phyloP scores from a whole-genome alignment of 2,113 vertebrate genomes.

The Chionis minor region DNA sequence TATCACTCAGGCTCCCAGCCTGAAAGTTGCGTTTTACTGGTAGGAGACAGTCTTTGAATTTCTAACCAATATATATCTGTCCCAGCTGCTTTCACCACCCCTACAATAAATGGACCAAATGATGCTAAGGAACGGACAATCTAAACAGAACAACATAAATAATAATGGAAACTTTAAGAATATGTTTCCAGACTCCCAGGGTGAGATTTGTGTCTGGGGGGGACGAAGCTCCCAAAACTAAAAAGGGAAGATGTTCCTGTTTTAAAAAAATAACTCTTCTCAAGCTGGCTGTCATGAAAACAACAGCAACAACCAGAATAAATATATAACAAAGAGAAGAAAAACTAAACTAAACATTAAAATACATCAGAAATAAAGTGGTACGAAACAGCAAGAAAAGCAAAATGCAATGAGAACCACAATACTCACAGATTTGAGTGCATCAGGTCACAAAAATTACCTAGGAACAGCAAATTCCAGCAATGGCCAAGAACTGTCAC shows the following conservation, averaged over 20 bases:
- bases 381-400: neutral
- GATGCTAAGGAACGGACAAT: neutral
- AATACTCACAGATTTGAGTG: neutral
- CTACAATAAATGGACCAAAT: neutral
- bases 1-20: neutral
- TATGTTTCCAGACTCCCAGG: neutral
- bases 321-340: neutral
- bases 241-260: neutral
- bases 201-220: neutral
- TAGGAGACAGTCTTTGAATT: neutral
- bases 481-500: rapidly evolving
- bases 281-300: neutral
- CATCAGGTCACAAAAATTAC: neutral
- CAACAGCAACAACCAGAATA: neutral
- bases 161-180: neutral
- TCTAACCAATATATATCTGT: neutral
- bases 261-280: neutral
- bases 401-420: neutral
- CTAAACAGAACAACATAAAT: neutral
- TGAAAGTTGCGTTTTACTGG: neutral
- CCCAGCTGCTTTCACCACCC: neutral
- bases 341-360: neutral
- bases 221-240: neutral
- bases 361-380: neutral
- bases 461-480: neutral